Percentiles rank a stretch among this genome's conserved stretches.
Evolutionary conservation across 2,113 vertebrate genomes (phyloP).

Genomic region (Hirundichthys speculiger): DNA sequence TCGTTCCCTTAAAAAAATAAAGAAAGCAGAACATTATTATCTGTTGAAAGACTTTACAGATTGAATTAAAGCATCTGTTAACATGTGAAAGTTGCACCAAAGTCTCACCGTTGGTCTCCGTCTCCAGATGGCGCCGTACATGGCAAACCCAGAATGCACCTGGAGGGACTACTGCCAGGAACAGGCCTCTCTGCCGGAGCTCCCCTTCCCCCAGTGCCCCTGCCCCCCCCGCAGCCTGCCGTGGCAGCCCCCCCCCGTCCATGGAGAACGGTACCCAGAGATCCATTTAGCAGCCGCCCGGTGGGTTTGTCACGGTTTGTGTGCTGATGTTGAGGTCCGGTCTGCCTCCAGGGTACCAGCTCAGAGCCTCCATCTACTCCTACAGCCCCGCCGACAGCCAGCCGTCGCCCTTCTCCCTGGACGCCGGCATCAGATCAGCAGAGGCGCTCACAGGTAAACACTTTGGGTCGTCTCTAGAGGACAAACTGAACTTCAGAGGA

Average conservation of each 20-base stretch:
- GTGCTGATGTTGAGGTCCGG: neutral
- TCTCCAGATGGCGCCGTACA: constrained; percentile 86
- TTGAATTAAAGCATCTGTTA: too few species aligned
- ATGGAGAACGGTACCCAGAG: constrained; percentile 89
- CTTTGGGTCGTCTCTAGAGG: too few species aligned
- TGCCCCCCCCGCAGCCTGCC: constrained; percentile 87
- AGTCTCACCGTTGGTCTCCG: neutral
- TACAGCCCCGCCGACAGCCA: constrained; percentile 90
- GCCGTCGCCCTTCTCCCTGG: constrained; percentile 87
- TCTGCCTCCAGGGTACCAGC: constrained; percentile 87
- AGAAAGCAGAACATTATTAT: too few species aligned
- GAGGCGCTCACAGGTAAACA: constrained; percentile 90
- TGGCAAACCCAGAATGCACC: constrained; percentile 85
- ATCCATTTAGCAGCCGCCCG: constrained; percentile 67
- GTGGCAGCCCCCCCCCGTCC: constrained; percentile 83
- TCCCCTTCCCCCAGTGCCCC: constrained; percentile 86
- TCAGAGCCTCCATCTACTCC: constrained; percentile 95
- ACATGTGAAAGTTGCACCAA: too few species aligned
- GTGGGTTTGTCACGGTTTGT: constrained; percentile 66
- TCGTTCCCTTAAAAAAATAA: too few species aligned
- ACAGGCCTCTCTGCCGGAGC: constrained; percentile 85
- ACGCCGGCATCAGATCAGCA: constrained; percentile 90
- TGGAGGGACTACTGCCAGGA: constrained; percentile 93
- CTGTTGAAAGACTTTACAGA: too few species aligned
- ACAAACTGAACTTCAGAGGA: too few species aligned